Conservation (phyloP, 1,140 invertebrate species). For the Venturia canescens region DNA sequence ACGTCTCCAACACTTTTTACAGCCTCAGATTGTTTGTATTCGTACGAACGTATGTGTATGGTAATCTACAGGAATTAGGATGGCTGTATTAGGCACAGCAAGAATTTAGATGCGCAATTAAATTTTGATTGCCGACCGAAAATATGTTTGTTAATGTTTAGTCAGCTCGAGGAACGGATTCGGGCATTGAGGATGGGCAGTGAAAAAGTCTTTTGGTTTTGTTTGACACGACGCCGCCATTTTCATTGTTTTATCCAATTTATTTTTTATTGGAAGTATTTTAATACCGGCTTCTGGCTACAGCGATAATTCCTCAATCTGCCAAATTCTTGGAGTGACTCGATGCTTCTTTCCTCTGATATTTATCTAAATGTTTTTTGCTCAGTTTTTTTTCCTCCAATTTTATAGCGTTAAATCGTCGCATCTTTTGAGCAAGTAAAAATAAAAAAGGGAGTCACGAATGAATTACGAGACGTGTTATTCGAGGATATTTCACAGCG, state of each 20-base stretch:
- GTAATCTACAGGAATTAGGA: not conserved
- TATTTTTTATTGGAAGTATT: not conserved
- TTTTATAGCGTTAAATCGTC: conserved; percentile 30
- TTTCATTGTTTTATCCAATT: conserved; percentile 16
- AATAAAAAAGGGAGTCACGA: not conserved
- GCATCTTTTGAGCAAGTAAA: not conserved
- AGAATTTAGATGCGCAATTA: not conserved
- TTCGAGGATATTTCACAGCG: not conserved
- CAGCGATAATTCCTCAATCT: not conserved
- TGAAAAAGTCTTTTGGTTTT: not conserved
- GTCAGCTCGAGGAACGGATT: conserved; percentile 7
- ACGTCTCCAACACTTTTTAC: not conserved
- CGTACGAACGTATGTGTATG: not conserved
- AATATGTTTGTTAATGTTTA: conserved; percentile 27
- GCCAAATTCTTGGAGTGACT: not conserved
- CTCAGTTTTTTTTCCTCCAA: not conserved
- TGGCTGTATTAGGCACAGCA: not conserved
- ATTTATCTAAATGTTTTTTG: not conserved
- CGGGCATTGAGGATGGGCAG: too few relatives aligned
- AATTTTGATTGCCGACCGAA: conserved; percentile 15
- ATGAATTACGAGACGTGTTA: conserved; percentile 32
- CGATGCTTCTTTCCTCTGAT: not conserved
- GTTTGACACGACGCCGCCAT: conserved; percentile 25
- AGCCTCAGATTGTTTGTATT: not conserved
- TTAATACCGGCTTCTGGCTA: conserved; percentile 4